These are phyloP conservation scores for Agrotis segetum DNA, from an alignment of 2,888 invertebrate species.

Conservation along the genomic window DNA sequence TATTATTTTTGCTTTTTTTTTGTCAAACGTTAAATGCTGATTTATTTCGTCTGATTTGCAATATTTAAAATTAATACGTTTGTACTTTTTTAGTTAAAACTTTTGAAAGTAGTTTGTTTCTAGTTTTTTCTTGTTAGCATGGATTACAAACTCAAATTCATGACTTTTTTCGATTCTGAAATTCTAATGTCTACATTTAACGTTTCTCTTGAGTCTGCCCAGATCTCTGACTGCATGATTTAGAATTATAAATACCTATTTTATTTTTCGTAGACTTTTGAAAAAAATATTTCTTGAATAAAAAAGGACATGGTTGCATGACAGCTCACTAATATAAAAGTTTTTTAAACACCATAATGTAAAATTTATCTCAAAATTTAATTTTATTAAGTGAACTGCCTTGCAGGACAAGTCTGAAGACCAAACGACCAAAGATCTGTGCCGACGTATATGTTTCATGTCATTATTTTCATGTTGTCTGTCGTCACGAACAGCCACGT, in stretches of 20 bases:
- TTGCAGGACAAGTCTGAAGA: slow-evolving; percentile 20
- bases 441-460: slow-evolving; percentile 64
- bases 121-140: neutral
- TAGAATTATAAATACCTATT: neutral
- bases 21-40: slow-evolving; percentile 57
- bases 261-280: neutral
- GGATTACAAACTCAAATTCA: neutral
- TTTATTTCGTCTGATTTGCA: slow-evolving; percentile 12
- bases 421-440: slow-evolving; percentile 52
- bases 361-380: neutral
- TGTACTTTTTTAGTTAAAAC: too few relatives aligned
- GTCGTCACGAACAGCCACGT: slow-evolving; percentile 85
- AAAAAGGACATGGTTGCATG: slow-evolving; percentile 5
- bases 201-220: slow-evolving; percentile 51
- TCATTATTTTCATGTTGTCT: slow-evolving; percentile 77
- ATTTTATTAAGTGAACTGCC: slow-evolving; percentile 33
- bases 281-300: neutral
- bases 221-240: slow-evolving; percentile 48
- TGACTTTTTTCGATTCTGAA: neutral
- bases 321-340: slow-evolving; percentile 20
- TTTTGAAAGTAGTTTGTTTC: neutral
- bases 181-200: slow-evolving; percentile 59
- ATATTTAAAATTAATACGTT: neutral
- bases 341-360: neutral
- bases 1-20: slow-evolving; percentile 52